A percentile compares a stretch with the other conserved stretches of the same genome.
These are phyloP conservation scores for Strix occidentalis DNA, from an alignment of 2,797 vertebrate genomes.

Conservation along the genomic window DNA sequence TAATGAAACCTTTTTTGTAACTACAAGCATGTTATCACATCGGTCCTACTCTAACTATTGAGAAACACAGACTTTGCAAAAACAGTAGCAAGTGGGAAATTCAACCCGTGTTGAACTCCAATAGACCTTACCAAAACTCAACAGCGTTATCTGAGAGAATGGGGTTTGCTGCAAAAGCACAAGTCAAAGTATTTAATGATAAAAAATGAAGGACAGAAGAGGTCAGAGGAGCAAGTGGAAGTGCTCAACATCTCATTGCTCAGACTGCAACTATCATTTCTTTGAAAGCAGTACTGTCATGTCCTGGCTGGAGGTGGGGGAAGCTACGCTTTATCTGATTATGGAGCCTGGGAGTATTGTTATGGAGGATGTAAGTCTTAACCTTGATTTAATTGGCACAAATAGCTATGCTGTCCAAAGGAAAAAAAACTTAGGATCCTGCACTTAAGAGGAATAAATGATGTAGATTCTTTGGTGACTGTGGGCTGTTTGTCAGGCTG, in stretches of 20 bases:
- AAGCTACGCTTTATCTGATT: not conserved
- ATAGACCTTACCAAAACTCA: not conserved
- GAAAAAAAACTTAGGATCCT: not conserved
- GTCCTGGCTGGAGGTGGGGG: not conserved
- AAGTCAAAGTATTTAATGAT: not conserved
- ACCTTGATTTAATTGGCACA: not conserved
- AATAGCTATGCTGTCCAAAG: not conserved
- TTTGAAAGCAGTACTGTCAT: not conserved
- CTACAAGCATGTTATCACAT: not conserved
- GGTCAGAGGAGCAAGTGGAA: not conserved
- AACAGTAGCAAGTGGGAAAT: not conserved
- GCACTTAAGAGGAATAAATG: not conserved
- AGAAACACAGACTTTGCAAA: not conserved
- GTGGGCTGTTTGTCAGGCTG: not conserved
- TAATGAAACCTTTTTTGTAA: not conserved
- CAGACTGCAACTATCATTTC: not conserved
- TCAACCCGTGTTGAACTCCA: not conserved
- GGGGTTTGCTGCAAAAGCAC: not conserved
- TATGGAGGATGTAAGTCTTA: not conserved
- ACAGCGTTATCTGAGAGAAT: not conserved
- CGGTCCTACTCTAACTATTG: not conserved
- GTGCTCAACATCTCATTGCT: not conserved
- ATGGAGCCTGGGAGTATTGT: not conserved
- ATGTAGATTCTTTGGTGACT: not conserved
- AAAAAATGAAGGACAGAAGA: not conserved